Evolutionary conservation across 2,113 vertebrate genomes (phyloP), one percentile per base, ranked within the genome.

Genomic region (Bagarius yarrelli): DNA sequence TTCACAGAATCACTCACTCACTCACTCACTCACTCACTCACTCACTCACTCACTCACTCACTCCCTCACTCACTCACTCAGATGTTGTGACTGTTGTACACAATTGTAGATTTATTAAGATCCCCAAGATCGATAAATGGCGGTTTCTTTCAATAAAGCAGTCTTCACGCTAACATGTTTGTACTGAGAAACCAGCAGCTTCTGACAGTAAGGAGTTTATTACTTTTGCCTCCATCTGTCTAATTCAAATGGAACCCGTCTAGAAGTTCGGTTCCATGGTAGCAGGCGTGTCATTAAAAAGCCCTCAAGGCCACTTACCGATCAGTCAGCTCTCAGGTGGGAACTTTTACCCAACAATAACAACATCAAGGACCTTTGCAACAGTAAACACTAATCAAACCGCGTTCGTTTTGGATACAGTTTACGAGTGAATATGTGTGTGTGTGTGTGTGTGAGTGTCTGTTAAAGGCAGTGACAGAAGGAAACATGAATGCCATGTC

Each of bases 351-450:
- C 30, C 71, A 0, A 25, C n/a, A 66, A 56, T 66, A 67, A 81
- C 72, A 76, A 59, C 40, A 72, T 52, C 60, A 67, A 57, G 80
- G 52, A 61, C 61, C 66, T 56, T 72, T 57, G 56, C 61, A 81
- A 75, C 18, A 81, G 69, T 81, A 81, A 81, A 76, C 50, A 57
- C 72, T 67, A 69, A 67, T 76, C 72, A 59, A 66, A 69, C 72
- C 66, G 32, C 52, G 74, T 16, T 44, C 15, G 15, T 73, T 44
- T 47, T 52, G 27, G 61, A 50, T 77, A 67, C 63, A 69, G 15
- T 44, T 73, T 32, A 30, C 80, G 66, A 55, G 47, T 60, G 44
- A 53, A 32, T 66, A 9, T 80, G 34, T 34, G 52, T 82, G 64
- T 52, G 27, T 53, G 52, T 32, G 70, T 79, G n/a, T 76, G 56